phyloP scores from a whole-genome alignment of 1,140 invertebrate genomes.

The Sitobion miscanthi region DNA sequence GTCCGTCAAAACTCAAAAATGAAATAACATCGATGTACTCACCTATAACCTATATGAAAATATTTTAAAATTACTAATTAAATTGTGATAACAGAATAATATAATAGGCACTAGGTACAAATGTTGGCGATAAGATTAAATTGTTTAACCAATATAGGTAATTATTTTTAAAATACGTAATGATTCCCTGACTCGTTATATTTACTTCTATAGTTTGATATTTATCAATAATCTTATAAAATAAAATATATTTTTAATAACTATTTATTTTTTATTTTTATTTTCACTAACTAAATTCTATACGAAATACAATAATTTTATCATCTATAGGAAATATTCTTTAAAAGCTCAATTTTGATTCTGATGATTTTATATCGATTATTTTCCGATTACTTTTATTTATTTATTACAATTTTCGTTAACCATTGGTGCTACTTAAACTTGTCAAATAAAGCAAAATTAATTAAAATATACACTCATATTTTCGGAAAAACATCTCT shows the following conservation, averaged over 20 bases:
- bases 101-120: too few species aligned
- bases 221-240: too few species aligned
- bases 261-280: background rate
- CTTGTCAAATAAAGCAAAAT: slow-evolving; percentile 16
- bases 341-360: background rate
- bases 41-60: background rate
- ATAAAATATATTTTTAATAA: background rate
- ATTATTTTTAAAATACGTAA: background rate
- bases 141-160: background rate
- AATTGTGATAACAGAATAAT: background rate
- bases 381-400: background rate
- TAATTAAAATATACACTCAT: slow-evolving; percentile 50
- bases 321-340: background rate
- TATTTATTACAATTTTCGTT: slow-evolving; percentile 14
- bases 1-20: background rate
- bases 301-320: background rate
- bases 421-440: background rate
- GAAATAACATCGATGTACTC: background rate
- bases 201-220: background rate
- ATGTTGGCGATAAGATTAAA: background rate
- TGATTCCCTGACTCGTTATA: background rate
- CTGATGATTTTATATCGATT: background rate
- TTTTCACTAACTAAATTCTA: background rate
- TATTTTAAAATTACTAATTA: background rate
- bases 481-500: slow-evolving; percentile 20